Evolutionary conservation across 2,797 vertebrate species (phyloP).

Genomic region (Monodelphis domestica): DNA sequence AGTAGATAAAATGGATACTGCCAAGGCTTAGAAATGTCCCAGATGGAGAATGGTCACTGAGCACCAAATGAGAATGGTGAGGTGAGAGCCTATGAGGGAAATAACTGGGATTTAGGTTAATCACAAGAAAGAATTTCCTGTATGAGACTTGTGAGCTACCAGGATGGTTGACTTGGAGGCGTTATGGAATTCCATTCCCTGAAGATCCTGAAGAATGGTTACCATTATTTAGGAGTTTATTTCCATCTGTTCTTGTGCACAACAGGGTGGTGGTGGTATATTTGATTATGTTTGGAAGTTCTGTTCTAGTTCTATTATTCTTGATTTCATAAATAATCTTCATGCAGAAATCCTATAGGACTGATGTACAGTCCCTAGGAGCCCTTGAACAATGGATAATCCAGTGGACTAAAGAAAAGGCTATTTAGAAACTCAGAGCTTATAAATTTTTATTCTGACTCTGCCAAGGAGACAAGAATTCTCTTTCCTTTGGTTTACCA

Average conservation of each 20-base stretch:
- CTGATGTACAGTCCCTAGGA: neutral
- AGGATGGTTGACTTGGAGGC: neutral
- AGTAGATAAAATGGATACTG: neutral
- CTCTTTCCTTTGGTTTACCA: neutral
- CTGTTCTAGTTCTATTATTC: neutral
- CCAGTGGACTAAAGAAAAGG: neutral
- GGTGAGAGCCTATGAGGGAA: neutral
- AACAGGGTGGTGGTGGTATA: neutral
- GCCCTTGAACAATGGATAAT: neutral
- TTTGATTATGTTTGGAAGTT: neutral
- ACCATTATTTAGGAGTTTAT: neutral
- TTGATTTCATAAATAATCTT: neutral
- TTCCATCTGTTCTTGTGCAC: neutral
- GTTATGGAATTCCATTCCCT: neutral
- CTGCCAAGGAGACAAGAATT: constrained; percentile 2
- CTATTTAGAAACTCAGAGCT: neutral
- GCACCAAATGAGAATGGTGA: neutral
- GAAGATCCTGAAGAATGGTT: neutral
- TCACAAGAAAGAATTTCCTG: neutral
- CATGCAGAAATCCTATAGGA: neutral
- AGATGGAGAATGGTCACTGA: neutral
- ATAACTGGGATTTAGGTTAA: neutral
- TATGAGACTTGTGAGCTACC: neutral
- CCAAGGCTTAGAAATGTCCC: neutral
- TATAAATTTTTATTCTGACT: neutral